phyloP scores from a whole-genome alignment of 2,113 vertebrate species.

The Pomatorhinus ruficollis region DNA sequence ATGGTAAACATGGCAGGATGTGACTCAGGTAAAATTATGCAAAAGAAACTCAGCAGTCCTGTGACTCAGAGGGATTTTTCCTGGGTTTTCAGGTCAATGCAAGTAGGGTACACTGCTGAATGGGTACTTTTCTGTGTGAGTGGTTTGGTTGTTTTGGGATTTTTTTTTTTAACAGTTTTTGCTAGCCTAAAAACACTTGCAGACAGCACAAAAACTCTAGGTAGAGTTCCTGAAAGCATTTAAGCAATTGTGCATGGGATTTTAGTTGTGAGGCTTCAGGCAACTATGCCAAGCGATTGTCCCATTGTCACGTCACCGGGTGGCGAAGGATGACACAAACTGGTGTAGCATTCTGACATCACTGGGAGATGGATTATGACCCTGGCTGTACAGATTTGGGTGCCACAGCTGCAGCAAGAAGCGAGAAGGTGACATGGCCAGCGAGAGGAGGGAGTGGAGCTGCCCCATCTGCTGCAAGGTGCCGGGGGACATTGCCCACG shows the following conservation, averaged over 20 bases:
- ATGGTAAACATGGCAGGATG: background rate
- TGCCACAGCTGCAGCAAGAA: background rate
- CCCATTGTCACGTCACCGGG: background rate
- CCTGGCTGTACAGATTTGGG: accelerated
- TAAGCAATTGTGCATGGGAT: background rate
- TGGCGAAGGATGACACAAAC: accelerated
- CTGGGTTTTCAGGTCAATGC: background rate
- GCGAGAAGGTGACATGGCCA: background rate
- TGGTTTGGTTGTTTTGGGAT: accelerated
- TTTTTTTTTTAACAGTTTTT: background rate
- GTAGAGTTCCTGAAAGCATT: background rate
- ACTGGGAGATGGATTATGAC: background rate
- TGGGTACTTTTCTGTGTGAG: accelerated
- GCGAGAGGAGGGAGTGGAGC: background rate
- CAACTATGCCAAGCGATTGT: background rate
- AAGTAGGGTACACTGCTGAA: background rate
- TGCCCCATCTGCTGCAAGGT: background rate
- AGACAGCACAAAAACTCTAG: background rate
- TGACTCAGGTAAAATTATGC: background rate
- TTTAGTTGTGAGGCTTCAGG: background rate
- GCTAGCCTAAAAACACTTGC: background rate
- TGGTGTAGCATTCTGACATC: background rate
- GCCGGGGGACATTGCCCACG: accelerated
- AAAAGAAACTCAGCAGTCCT: background rate
- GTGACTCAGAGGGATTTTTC: background rate